Conservation (phyloP, 2,797 vertebrate species). For the Rhynchotus rufescens region DNA sequence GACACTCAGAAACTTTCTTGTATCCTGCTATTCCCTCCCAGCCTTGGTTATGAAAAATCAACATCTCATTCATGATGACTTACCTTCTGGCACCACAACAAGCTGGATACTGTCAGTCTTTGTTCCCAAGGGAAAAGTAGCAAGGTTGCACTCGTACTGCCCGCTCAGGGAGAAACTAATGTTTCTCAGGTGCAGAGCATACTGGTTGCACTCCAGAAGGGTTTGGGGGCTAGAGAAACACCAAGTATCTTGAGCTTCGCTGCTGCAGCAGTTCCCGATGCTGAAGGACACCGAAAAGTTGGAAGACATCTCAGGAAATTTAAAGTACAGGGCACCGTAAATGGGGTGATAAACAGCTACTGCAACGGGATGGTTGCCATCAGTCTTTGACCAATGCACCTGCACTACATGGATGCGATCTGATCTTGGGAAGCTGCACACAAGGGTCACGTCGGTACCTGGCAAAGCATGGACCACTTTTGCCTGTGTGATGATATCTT, state of each 20-base stretch:
- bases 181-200: conserved; percentile 63
- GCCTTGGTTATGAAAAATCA: not conserved
- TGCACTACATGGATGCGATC: conserved; percentile 23
- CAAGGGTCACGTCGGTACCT: conserved; percentile 50
- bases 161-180: conserved; percentile 5
- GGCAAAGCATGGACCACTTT: conserved; percentile 25
- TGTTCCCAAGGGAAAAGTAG: conserved; percentile 60
- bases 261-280: not conserved
- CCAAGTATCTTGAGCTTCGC: not conserved
- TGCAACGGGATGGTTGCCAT: not conserved
- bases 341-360: conserved; percentile 63
- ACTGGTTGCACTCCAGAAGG: not conserved
- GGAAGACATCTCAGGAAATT: not conserved
- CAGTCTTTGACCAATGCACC: conserved; percentile 72
- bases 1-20: not conserved
- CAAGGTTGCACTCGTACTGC: conserved; percentile 66
- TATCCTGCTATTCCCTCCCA: not conserved
- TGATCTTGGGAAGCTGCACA: conserved; percentile 14
- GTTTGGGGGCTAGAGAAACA: not conserved
- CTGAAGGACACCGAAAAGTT: conserved; percentile 33
- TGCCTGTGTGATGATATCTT: not conserved
- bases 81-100: conserved; percentile 54
- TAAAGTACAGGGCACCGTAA: conserved; percentile 20
- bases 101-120: conserved; percentile 50
- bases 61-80: not conserved